phyloP scores from a whole-genome alignment of 2,888 invertebrate genomes.

The Drosophila picticornis region DNA sequence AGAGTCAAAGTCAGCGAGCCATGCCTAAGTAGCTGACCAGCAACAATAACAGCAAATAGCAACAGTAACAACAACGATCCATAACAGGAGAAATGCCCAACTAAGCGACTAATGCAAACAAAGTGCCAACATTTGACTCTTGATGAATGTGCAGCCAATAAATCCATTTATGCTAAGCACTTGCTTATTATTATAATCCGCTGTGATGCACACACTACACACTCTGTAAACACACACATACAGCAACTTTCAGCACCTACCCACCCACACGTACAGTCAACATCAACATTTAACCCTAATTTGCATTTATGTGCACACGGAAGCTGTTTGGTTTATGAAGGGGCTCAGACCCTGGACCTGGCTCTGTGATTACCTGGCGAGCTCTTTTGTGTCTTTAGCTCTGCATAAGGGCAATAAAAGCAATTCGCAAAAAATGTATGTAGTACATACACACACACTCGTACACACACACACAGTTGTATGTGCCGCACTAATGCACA shows the following conservation, averaged over 20 bases:
- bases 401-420: constrained; percentile 71
- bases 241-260: constrained; percentile 2
- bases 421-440: constrained; percentile 53
- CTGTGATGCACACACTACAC: constrained; percentile 35
- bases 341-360: constrained; percentile 25
- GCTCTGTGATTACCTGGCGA: constrained; percentile 68
- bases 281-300: constrained; percentile 78
- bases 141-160: constrained; percentile 78
- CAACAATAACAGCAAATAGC: constrained; percentile 2
- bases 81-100: constrained; percentile 30
- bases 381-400: constrained; percentile 68
- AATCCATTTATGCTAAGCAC: constrained; percentile 75
- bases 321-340: constrained; percentile 51
- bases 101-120: constrained; percentile 56
- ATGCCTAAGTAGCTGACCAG: constrained; percentile 10
- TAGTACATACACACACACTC: constrained; percentile 23
- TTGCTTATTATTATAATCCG: constrained; percentile 80
- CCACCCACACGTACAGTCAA: constrained; percentile 29
- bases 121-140: constrained; percentile 70
- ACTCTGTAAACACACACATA: constrained; percentile 11
- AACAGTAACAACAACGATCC: neutral
- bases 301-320: constrained; percentile 77
- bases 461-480: constrained; percentile 15
- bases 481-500: constrained; percentile 37
- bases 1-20: neutral